Conservation (phyloP, 2,797 vertebrate species). For the Galago senegalensis region DNA sequence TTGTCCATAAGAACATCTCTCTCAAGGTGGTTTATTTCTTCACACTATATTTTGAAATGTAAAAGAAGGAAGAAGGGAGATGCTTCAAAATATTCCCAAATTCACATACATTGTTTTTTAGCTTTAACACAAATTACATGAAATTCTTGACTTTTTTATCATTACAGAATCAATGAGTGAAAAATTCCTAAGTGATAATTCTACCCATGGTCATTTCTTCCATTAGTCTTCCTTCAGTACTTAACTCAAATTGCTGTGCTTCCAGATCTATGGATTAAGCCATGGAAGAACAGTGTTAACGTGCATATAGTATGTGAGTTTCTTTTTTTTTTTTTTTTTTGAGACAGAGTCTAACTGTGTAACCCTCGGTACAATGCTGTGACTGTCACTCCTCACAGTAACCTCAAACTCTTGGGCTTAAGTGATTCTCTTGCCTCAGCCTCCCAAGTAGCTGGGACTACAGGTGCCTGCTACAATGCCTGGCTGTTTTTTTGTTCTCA, state of each 20-base stretch:
- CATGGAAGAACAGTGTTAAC: neutral
- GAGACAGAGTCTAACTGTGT: no score
- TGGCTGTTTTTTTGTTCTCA: no score
- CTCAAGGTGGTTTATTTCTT: neutral
- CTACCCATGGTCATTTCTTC: neutral
- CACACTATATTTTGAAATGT: constrained; percentile 46
- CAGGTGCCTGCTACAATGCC: no score
- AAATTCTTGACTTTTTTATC: constrained; percentile 3
- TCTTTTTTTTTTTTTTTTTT: no score
- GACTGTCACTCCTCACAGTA: no score
- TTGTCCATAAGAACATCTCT: constrained; percentile 5
- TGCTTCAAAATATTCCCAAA: neutral
- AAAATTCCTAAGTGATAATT: neutral
- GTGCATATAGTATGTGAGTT: neutral
- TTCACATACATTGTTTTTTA: neutral
- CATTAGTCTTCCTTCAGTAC: neutral
- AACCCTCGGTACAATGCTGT: no score
- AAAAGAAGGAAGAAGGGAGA: neutral
- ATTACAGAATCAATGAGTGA: neutral
- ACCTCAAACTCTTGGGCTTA: no score
- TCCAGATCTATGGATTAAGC: neutral
- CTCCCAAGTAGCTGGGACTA: no score
- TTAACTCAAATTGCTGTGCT: constrained; percentile 47
- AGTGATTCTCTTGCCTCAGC: no score
- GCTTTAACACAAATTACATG: constrained; percentile 23